These are phyloP conservation scores for Meles meles DNA, from an alignment of 2,113 vertebrate species.

Conservation along the genomic window DNA sequence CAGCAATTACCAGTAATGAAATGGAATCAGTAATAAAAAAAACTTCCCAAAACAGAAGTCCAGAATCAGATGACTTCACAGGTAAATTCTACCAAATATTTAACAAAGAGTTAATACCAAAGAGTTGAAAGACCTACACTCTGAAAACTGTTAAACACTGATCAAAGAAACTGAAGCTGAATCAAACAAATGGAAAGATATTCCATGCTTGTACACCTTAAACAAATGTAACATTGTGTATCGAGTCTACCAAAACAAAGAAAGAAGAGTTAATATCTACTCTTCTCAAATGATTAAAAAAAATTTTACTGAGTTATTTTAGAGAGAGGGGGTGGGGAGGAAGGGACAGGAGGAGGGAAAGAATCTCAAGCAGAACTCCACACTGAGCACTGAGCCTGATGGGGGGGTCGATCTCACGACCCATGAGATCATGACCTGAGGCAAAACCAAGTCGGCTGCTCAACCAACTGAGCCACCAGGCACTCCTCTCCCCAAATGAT, in stretches of 20 bases:
- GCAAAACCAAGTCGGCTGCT: background rate
- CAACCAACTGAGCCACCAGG: background rate
- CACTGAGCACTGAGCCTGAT: background rate
- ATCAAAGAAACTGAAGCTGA: background rate
- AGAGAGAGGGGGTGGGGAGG: background rate
- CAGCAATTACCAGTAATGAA: background rate
- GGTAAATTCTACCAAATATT: background rate
- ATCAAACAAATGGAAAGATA: background rate
- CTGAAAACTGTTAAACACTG: background rate
- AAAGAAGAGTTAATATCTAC: background rate
- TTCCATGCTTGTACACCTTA: background rate
- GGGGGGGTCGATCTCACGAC: background rate
- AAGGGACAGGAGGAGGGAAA: background rate
- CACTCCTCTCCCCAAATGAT: background rate
- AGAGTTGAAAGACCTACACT: background rate
- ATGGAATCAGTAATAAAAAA: background rate
- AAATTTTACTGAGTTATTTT: background rate
- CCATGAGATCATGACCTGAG: background rate
- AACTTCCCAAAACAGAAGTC: background rate
- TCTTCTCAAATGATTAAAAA: background rate
- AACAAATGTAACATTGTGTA: background rate
- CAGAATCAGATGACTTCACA: background rate
- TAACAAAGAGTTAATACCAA: background rate
- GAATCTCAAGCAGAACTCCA: background rate
- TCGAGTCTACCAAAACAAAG: background rate